Conservation (phyloP, 2,113 vertebrate species). For the Nycticorax nycticorax region DNA sequence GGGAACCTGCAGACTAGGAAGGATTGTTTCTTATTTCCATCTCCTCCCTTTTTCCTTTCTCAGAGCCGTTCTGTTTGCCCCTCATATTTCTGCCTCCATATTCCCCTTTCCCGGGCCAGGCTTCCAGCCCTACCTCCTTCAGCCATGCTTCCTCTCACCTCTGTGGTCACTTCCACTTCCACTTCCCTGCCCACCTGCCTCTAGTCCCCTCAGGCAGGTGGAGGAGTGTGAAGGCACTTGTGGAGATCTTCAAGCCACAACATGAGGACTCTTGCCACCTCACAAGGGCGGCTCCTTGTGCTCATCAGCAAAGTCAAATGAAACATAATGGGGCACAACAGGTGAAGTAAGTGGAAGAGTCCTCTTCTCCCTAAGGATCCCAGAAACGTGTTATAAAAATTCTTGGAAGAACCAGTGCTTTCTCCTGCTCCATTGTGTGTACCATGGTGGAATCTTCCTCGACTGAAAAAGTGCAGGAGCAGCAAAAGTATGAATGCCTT, state of each 20-base stretch:
- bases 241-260: not conserved
- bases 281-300: not conserved
- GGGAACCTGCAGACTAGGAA: not conserved
- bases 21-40: not conserved
- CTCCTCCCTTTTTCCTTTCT: not conserved
- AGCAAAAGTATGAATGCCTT: not conserved
- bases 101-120: not conserved
- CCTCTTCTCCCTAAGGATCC: not conserved
- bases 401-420: not conserved
- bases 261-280: not conserved
- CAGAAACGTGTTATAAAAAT: not conserved
- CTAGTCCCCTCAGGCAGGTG: not conserved
- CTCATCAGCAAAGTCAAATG: not conserved
- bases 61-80: not conserved
- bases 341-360: not conserved
- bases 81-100: not conserved
- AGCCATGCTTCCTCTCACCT: not conserved
- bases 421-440: not conserved
- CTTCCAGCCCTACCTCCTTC: not conserved
- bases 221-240: not conserved
- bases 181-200: not conserved
- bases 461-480: not conserved
- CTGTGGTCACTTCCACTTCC: not conserved
- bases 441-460: not conserved
- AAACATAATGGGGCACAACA: not conserved